These are phyloP conservation scores for Dasysyrphus albostriatus DNA, from an alignment of 2,888 invertebrate genomes.

Conservation along the genomic window DNA sequence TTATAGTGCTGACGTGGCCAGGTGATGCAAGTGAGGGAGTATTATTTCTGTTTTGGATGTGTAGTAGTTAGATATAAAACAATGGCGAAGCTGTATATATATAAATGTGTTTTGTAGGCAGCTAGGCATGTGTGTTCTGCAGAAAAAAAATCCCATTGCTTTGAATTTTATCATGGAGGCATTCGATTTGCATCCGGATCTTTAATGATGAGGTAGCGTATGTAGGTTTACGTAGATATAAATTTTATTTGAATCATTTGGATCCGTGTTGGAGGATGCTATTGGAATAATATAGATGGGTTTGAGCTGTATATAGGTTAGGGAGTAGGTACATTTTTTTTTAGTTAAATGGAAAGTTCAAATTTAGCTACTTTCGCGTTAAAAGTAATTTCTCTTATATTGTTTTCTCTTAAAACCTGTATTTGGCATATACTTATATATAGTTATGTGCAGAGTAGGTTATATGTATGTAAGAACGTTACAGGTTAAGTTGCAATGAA, in stretches of 20 bases:
- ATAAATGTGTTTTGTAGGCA: not conserved
- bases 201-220: slow-evolving; percentile 15
- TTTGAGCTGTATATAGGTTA: too few relatives aligned
- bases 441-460: too few relatives aligned
- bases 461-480: too few relatives aligned
- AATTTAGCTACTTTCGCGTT: too few relatives aligned
- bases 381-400: too few relatives aligned
- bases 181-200: slow-evolving; percentile 26
- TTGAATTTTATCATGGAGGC: slow-evolving; percentile 15
- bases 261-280: too few relatives aligned
- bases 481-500: too few relatives aligned
- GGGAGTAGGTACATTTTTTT: too few relatives aligned
- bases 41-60: not conserved
- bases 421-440: too few relatives aligned
- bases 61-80: not conserved
- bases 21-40: not conserved
- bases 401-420: too few relatives aligned
- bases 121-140: not conserved
- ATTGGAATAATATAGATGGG: too few relatives aligned
- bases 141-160: slow-evolving; percentile 2
- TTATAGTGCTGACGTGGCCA: not conserved
- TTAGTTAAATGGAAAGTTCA: too few relatives aligned
- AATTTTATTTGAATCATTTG: not conserved
- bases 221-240: not conserved
- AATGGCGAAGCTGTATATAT: slow-evolving; percentile 2